phyloP scores from a whole-genome alignment of 2,797 vertebrate species.

The Notamacropus eugenii region DNA sequence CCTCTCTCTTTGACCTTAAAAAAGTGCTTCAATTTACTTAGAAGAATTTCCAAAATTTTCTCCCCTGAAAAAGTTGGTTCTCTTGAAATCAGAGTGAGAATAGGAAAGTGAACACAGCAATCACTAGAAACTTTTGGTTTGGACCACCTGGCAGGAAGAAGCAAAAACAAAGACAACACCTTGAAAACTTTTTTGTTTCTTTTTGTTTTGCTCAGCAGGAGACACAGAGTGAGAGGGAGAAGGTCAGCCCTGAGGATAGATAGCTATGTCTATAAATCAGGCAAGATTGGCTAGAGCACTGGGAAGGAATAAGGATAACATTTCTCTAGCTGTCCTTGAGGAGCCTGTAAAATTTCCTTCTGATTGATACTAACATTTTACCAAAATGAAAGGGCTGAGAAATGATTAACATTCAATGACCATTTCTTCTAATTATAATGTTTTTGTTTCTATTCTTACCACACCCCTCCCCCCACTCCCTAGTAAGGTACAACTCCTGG shows the following conservation, averaged over 20 bases:
- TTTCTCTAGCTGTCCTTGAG: not conserved
- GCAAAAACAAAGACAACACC: not conserved
- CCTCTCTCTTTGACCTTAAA: conserved; percentile 75
- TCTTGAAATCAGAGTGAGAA: conserved; percentile 44
- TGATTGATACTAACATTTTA: not conserved
- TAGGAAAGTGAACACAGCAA: not conserved
- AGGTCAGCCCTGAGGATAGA: not conserved
- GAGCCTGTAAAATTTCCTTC: not conserved
- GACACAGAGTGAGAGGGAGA: not conserved
- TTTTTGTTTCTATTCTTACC: conserved; percentile 68
- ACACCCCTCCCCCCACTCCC: conserved; percentile 41
- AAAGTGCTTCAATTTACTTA: conserved; percentile 72
- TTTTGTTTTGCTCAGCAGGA: not conserved
- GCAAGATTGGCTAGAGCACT: accelerated
- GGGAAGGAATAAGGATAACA: not conserved
- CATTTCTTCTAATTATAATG: conserved; percentile 23
- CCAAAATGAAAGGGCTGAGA: not conserved
- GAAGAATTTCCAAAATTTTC: conserved; percentile 60
- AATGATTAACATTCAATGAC: conserved; percentile 31
- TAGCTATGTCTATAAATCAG: not conserved
- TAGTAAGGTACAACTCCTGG: conserved; percentile 78
- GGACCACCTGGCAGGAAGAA: not conserved
- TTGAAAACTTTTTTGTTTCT: not conserved
- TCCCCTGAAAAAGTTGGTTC: conserved; percentile 61
- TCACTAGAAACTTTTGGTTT: conserved; percentile 61